Evolutionary conservation across 2,888 invertebrate species (phyloP).

Genomic region (Drosophila neonasuta): DNA sequence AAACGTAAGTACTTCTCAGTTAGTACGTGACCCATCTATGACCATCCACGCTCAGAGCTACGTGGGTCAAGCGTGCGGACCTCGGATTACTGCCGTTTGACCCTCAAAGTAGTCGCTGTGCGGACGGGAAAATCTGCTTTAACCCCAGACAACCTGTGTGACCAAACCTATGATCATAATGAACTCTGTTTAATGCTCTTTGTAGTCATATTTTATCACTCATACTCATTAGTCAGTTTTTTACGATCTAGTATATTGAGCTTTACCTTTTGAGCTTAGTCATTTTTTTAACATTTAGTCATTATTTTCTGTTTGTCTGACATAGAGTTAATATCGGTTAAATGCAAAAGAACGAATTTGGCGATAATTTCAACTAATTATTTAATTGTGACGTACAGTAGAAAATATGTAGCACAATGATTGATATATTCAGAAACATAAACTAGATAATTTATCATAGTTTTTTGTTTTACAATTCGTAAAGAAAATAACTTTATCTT

Average conservation of each 20-base stretch:
- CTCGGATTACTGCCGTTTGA: constrained; percentile 80
- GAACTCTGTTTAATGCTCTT: background rate
- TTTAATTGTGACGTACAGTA: too few relatives aligned
- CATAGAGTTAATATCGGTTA: too few relatives aligned
- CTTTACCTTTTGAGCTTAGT: background rate
- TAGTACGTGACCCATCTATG: background rate
- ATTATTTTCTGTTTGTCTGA: background rate
- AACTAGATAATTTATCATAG: too few relatives aligned
- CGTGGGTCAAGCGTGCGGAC: constrained; percentile 70
- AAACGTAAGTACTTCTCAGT: constrained; percentile 82
- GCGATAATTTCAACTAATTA: too few relatives aligned
- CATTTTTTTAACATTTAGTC: background rate
- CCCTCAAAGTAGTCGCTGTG: background rate
- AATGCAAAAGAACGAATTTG: too few relatives aligned
- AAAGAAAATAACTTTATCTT: too few relatives aligned
- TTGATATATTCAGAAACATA: too few relatives aligned
- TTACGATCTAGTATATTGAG: background rate
- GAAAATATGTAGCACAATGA: too few relatives aligned
- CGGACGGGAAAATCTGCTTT: background rate
- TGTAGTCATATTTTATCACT: background rate
- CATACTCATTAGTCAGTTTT: background rate
- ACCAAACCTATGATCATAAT: background rate
- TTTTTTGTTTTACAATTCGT: too few relatives aligned
- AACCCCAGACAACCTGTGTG: background rate
- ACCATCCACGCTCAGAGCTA: constrained; percentile 4